These are phyloP conservation scores for Xylocopa sonorina DNA, from an alignment of 1,140 invertebrate species.

Conservation along the genomic window DNA sequence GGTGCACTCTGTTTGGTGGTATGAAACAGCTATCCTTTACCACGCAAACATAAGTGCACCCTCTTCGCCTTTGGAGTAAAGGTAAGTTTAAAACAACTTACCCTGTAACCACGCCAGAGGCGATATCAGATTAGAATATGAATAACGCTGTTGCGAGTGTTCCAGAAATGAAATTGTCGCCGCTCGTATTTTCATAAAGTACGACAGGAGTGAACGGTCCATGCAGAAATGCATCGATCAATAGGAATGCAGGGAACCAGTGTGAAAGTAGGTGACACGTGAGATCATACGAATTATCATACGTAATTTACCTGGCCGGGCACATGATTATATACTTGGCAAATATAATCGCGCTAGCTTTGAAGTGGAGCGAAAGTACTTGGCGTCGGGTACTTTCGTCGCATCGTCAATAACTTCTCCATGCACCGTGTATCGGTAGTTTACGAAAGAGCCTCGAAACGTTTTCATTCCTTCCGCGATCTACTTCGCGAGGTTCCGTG, in stretches of 20 bases:
- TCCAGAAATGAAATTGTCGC: too few relatives aligned
- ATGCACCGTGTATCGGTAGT: too few relatives aligned
- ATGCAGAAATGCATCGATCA: neutral
- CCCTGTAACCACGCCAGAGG: too few relatives aligned
- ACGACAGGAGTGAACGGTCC: too few relatives aligned
- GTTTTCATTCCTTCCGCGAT: neutral
- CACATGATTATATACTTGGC: neutral
- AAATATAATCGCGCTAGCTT: neutral
- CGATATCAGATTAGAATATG: too few relatives aligned
- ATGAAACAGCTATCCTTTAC: too few relatives aligned
- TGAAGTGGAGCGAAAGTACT: constrained; percentile 6
- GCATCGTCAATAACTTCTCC: neutral
- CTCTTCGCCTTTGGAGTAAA: too few relatives aligned
- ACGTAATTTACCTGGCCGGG: constrained; percentile 26
- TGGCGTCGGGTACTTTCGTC: neutral
- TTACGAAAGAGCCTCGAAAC: neutral
- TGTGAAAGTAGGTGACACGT: constrained; percentile 38
- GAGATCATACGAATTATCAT: constrained; percentile 41
- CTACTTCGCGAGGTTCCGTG: neutral
- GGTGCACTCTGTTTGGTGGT: too few relatives aligned
- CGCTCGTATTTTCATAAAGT: too few relatives aligned
- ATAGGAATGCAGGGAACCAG: constrained; percentile 7
- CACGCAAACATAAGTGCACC: too few relatives aligned
- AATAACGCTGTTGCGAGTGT: too few relatives aligned
- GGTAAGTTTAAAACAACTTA: too few relatives aligned